A percentile compares a stretch with the other conserved stretches of the same genome.
Conservation (phyloP, 2,113 vertebrate species). For the Pan troglodytes region NHGRI_mPanTro3-v2.1_pri NC_072403.2:164891501-164892000, state of each 20-base stretch:
- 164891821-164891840: not conserved
- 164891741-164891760: not conserved
- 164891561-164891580: not conserved
- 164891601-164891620: not conserved
- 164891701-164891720: not conserved
- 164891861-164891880: not conserved
- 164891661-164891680: not conserved
- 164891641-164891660: not conserved
- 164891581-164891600: not conserved
- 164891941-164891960: not conserved
- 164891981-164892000: not conserved
- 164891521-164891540: not conserved
- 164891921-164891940: not conserved
- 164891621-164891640: not conserved
- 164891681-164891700: not conserved
- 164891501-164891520: not conserved
- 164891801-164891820: not conserved
- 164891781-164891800: not conserved
- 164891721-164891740: not conserved
- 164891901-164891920: not conserved
- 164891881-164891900: not conserved
- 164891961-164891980: not conserved
- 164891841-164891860: not conserved
- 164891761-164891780: not conserved
- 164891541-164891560: not conserved